Base-by-base conservation (phyloP, 2,797 vertebrate species). In the Sebastes melanostomus region DNA sequence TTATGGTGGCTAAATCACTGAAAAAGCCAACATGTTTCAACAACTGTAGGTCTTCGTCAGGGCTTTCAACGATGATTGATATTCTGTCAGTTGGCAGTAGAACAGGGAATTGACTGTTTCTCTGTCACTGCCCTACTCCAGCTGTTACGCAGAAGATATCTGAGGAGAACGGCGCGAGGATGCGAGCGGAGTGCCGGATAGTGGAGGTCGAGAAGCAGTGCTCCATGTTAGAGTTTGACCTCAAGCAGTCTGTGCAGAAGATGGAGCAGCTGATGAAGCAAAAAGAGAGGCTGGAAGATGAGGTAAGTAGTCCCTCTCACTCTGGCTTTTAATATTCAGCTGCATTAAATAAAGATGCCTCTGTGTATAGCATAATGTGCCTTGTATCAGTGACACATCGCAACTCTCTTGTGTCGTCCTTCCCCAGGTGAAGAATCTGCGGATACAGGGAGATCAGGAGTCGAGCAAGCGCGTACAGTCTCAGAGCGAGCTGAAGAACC, bases 201-300 rank as follows among this genome's bases (percentile, higher is more conserved):
- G 97, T 99, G 93, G 98, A 99, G 91, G 96, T 97, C 80, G 98
- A 99, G 93, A 99, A 99, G 88, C 98, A 98, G 90, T 98, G 98
- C 93, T 99, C 98, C 8, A 99, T 99, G 97, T 93, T 99, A 69
- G 98, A 99, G 89, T 98, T 99, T 16, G 98, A 99, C 92, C 95
- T 99, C 75, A 99, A 99, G 87, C 98, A 99, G 86, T 98, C 97
- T n/a, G 96, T 98, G 86, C 98, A 99, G 95, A 99, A 99, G 91
- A 95, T 98, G 73, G 98, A 99, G 85, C 98, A 99, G 92, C 94
- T 99, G 91, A 95, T 95, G 95, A 97, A 98, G 92, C 98, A 98
- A 87, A 99, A 98, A 84, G 98, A 99, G 83, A 94, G 97, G 73
- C 94, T 99, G 86, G 98, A 99, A 89, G 98, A 99, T 22, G 98